Conservation (phyloP, 2,113 vertebrate genomes). For the Canis aureus region DNA sequence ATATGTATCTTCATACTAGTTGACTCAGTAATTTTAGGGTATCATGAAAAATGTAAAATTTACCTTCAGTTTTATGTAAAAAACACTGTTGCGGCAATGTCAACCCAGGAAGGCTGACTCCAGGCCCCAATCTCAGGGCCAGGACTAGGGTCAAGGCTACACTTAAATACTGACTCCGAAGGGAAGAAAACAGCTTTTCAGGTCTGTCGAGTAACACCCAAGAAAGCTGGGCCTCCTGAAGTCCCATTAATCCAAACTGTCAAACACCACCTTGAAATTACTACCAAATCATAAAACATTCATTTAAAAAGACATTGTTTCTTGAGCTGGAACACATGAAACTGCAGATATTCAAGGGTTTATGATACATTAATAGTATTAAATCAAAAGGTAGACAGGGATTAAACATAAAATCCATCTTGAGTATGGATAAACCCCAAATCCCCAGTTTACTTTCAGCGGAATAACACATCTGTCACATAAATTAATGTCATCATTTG, state of each 20-base stretch:
- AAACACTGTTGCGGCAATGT: neutral
- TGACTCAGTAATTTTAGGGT: neutral
- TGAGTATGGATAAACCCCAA: neutral
- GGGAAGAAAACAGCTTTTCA: neutral
- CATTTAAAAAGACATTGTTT: neutral
- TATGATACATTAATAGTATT: neutral
- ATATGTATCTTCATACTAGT: neutral
- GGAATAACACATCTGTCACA: slow-evolving; percentile 45
- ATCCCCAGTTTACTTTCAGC: slow-evolving; percentile 31
- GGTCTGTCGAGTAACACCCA: neutral
- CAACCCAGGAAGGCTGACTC: neutral
- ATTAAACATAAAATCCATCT: slow-evolving; percentile 33
- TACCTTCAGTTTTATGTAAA: neutral
- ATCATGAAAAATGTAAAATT: slow-evolving; percentile 43
- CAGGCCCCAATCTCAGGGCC: neutral
- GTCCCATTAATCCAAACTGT: neutral
- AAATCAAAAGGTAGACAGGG: slow-evolving; percentile 1
- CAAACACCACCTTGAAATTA: neutral
- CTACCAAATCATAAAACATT: neutral
- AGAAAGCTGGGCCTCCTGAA: neutral
- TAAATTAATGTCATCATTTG: slow-evolving; percentile 43
- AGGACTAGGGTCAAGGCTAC: neutral
- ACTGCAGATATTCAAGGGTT: neutral
- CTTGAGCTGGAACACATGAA: neutral
- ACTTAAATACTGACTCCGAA: neutral